A percentile compares a stretch with the other conserved stretches of the same genome.
phyloP scores from a whole-genome alignment of 2,888 invertebrate genomes.

The Crepidodera aurea region DNA sequence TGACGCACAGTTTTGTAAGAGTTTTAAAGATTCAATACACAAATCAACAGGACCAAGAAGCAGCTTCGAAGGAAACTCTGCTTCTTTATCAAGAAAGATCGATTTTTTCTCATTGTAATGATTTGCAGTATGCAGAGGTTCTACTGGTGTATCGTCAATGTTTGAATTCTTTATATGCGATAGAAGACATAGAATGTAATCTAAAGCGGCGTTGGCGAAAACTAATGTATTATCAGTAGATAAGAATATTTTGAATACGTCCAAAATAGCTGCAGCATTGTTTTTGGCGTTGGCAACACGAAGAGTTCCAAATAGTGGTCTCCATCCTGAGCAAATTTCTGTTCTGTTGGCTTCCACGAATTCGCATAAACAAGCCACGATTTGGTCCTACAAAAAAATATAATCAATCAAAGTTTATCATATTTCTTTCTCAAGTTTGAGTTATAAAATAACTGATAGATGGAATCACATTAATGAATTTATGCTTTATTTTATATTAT shows the following conservation, averaged over 20 bases:
- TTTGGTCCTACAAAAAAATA: constrained; percentile 69
- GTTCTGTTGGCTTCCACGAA: constrained; percentile 94
- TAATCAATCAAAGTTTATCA: too few species aligned
- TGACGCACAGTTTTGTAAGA: constrained; percentile 85
- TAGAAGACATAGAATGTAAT: constrained; percentile 90
- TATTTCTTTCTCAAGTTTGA: too few species aligned
- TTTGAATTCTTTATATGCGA: constrained; percentile 78
- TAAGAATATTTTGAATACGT: constrained; percentile 93
- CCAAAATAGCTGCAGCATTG: constrained; percentile 78
- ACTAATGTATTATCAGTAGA: constrained; percentile 92
- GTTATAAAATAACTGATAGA: too few species aligned
- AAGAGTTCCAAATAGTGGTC: constrained; percentile 92
- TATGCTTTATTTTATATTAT: too few species aligned
- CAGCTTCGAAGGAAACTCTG: constrained; percentile 51
- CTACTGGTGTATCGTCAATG: constrained; percentile 51
- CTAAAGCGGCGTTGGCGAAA: constrained; percentile 92
- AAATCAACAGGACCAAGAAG: constrained; percentile 63
- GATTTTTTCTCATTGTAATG: constrained; percentile 43
- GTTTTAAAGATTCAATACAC: constrained; percentile 82
- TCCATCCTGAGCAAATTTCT: constrained; percentile 95
- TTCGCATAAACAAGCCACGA: constrained; percentile 94
- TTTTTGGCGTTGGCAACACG: constrained; percentile 80
- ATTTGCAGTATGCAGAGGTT: constrained; percentile 52
- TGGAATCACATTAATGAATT: background rate
- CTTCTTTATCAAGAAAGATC: constrained; percentile 52